Percentiles rank a stretch among this genome's conserved stretches.
phyloP scores from a whole-genome alignment of 2,797 vertebrate genomes.

The Varecia variegata region DNA sequence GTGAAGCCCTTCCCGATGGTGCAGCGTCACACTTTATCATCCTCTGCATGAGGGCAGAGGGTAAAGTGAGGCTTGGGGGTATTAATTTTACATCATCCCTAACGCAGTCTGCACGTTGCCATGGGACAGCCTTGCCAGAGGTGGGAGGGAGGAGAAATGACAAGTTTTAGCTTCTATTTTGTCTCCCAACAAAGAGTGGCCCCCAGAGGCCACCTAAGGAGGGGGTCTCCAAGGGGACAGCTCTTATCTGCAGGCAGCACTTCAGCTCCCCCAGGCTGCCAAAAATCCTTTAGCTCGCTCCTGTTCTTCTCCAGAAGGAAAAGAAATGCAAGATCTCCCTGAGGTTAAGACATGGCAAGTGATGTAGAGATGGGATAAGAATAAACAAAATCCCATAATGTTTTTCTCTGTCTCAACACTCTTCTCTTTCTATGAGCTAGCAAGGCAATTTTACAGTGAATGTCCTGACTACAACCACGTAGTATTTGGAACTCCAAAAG shows the following conservation, averaged over 20 bases:
- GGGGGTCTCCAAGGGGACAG: not conserved
- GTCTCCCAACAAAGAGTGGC: not conserved
- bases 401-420: constrained; percentile 81
- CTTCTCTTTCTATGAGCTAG: constrained; percentile 75
- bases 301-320: not conserved
- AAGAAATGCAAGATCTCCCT: constrained; percentile 67
- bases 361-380: constrained; percentile 84
- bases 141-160: not conserved
- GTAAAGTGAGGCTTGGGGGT: accelerated
- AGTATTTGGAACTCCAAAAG: constrained; percentile 74
- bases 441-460: constrained; percentile 76
- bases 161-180: not conserved
- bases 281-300: not conserved
- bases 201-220: not conserved
- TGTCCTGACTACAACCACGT: constrained; percentile 77
- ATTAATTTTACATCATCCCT: not conserved
- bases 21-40: not conserved
- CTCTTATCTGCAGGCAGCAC: not conserved
- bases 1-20: not conserved
- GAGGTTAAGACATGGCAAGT: constrained; percentile 84
- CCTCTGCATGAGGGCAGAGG: not conserved
- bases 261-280: not conserved
- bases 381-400: constrained; percentile 87
- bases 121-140: not conserved
- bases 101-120: not conserved